Evolutionary conservation across 1,140 invertebrate species (phyloP).

Genomic region (Macrotrachela quadricornifera): DNA sequence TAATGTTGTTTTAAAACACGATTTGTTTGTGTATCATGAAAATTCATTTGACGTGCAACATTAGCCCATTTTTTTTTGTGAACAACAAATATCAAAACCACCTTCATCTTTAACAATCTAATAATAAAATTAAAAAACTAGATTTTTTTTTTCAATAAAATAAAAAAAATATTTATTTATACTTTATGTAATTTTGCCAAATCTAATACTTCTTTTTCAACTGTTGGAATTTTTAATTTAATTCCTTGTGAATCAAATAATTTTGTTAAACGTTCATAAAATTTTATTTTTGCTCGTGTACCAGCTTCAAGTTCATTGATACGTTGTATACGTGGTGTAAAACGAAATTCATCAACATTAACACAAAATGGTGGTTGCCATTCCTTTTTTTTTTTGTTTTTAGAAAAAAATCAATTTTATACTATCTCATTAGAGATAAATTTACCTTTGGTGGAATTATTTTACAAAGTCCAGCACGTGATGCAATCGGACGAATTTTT

Average conservation of each 20-base stretch:
- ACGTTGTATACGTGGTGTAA: slow-evolving; percentile 81
- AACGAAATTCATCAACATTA: slow-evolving; percentile 80
- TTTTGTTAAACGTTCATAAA: slow-evolving; percentile 83
- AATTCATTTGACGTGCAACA: slow-evolving; percentile 60
- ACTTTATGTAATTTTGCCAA: slow-evolving; percentile 65
- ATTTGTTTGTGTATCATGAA: slow-evolving; percentile 37
- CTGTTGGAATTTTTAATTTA: slow-evolving; percentile 69
- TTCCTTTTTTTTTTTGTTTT: slow-evolving; percentile 33
- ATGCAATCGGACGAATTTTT: slow-evolving; percentile 51
- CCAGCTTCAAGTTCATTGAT: slow-evolving; percentile 88
- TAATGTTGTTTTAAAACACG: slow-evolving; percentile 68
- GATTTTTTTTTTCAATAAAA: no score
- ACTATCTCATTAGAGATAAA: no score
- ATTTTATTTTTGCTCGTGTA: slow-evolving; percentile 82
- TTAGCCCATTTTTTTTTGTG: slow-evolving; percentile 72
- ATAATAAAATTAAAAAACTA: background rate
- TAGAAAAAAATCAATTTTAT: no score
- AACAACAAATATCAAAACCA: slow-evolving; percentile 58
- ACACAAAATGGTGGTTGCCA: slow-evolving; percentile 96
- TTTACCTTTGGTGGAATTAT: slow-evolving; percentile 53
- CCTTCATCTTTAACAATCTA: slow-evolving; percentile 65
- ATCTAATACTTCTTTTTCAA: slow-evolving; percentile 78
- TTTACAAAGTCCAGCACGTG: slow-evolving; percentile 62
- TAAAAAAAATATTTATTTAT: slow-evolving; percentile 8
- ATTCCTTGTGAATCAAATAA: slow-evolving; percentile 89